Conservation (phyloP, 2,797 vertebrate genomes). For the Labeo calbasu region DNA sequence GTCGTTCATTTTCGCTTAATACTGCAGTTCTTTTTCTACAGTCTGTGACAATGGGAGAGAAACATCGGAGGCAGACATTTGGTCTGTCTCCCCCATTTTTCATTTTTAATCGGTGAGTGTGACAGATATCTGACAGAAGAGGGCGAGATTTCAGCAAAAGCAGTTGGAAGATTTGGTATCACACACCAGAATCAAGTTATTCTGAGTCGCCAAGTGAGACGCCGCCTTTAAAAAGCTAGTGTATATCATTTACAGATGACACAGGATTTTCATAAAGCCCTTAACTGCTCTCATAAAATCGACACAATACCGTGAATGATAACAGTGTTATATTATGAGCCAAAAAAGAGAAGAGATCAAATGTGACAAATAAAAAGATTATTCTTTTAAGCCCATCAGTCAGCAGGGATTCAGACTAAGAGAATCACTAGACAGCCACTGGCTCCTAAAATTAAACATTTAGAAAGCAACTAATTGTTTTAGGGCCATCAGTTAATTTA, state of each 20-base stretch:
- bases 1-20: background rate
- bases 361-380: slow-evolving; percentile 79
- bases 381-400: slow-evolving; percentile 77
- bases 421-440: background rate
- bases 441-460: slow-evolving; percentile 7
- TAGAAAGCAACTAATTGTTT: background rate
- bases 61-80: background rate
- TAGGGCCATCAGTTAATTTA: slow-evolving; percentile 10
- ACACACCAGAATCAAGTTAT: slow-evolving; percentile 9
- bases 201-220: background rate
- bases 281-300: slow-evolving; percentile 23
- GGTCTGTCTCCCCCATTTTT: background rate
- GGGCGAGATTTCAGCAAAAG: background rate
- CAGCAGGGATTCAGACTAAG: slow-evolving; percentile 52
- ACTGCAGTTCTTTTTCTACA: background rate
- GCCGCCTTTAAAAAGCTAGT: background rate
- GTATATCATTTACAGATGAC: slow-evolving; percentile 25
- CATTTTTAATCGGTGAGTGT: background rate
- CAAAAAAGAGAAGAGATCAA: slow-evolving; percentile 65
- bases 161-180: background rate
- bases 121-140: background rate
- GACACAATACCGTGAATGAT: slow-evolving; percentile 49
- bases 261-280: slow-evolving; percentile 57
- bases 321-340: slow-evolving; percentile 49
- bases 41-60: background rate